Conservation (phyloP, 37 sponge, comb jelly and placozoan genomes). For the Geodia barretti region DNA sequence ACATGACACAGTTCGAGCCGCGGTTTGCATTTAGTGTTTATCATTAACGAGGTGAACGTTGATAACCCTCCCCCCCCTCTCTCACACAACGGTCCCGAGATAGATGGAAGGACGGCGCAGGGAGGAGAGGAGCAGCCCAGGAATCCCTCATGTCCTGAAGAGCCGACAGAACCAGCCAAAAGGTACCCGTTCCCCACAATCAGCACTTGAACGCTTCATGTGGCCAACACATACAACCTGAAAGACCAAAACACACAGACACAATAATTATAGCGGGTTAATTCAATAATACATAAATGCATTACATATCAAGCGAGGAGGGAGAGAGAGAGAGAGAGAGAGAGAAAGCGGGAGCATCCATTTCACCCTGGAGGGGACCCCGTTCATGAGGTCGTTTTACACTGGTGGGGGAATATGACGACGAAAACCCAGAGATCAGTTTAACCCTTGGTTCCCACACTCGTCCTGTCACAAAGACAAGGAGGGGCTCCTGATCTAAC, state of each 20-base stretch:
- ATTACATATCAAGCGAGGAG: neutral
- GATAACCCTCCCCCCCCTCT: no score
- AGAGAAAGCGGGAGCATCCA: neutral
- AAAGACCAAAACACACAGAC: neutral
- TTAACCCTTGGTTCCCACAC: conserved; percentile 90
- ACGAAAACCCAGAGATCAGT: conserved; percentile 64
- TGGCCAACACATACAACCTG: conserved; percentile 67
- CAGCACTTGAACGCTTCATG: conserved; percentile 69
- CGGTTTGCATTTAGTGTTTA: no score
- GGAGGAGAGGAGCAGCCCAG: conserved; percentile 67
- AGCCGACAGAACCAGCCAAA: conserved; percentile 87
- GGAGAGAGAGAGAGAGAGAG: conserved; percentile 1
- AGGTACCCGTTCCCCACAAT: conserved; percentile 95
- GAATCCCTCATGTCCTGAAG: conserved; percentile 53
- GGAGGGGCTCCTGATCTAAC: conserved; percentile 56
- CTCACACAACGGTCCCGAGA: conserved; percentile 86
- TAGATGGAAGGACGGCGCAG: conserved; percentile 82
- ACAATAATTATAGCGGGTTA: neutral
- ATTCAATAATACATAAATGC: no score
- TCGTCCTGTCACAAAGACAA: conserved; percentile 83
- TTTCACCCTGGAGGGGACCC: conserved; percentile 88
- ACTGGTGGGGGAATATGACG: conserved; percentile 87
- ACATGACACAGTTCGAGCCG: no score
- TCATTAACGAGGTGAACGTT: no score
- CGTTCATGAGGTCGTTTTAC: conserved; percentile 76